Evolutionary conservation across 2,888 invertebrate genomes (phyloP).

Genomic region (Oscheius sp.): DNA sequence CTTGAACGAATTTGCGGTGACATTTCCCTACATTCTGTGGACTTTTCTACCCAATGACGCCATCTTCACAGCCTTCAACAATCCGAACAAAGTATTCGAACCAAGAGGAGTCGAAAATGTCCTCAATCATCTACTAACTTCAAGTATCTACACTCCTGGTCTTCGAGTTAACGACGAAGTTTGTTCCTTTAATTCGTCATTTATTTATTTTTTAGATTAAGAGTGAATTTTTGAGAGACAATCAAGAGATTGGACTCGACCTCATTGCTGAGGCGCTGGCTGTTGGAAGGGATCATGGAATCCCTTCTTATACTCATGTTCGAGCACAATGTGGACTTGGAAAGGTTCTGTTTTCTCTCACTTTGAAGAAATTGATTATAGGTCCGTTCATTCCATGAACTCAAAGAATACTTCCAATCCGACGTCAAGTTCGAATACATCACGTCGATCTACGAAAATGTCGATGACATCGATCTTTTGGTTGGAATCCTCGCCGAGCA

Average conservation of each 20-base stretch:
- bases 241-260: slow-evolving; percentile 62
- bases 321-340: slow-evolving; percentile 65
- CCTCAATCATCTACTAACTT: slow-evolving; percentile 42
- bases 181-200: background rate
- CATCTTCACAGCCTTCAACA: slow-evolving; percentile 64
- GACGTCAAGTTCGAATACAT: slow-evolving; percentile 53
- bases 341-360: slow-evolving; percentile 36
- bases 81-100: slow-evolving; percentile 65
- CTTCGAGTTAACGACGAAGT: slow-evolving; percentile 56
- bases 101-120: slow-evolving; percentile 62
- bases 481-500: slow-evolving; percentile 68
- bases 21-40: slow-evolving; percentile 58
- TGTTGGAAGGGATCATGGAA: slow-evolving; percentile 69
- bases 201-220: slow-evolving; percentile 31
- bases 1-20: slow-evolving; percentile 59
- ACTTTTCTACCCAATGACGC: slow-evolving; percentile 47
- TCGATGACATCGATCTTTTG: slow-evolving; percentile 70
- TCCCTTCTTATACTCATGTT: slow-evolving; percentile 64
- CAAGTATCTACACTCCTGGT: slow-evolving; percentile 48
- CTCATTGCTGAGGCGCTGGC: slow-evolving; percentile 66
- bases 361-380: slow-evolving; percentile 24
- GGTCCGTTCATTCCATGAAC: slow-evolving; percentile 56
- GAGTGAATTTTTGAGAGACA: slow-evolving; percentile 48
- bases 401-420: slow-evolving; percentile 52
- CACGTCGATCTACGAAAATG: slow-evolving; percentile 47